Evolutionary conservation across 2,113 vertebrate genomes (phyloP).

Genomic region (Cynopterus brachyotis): DNA sequence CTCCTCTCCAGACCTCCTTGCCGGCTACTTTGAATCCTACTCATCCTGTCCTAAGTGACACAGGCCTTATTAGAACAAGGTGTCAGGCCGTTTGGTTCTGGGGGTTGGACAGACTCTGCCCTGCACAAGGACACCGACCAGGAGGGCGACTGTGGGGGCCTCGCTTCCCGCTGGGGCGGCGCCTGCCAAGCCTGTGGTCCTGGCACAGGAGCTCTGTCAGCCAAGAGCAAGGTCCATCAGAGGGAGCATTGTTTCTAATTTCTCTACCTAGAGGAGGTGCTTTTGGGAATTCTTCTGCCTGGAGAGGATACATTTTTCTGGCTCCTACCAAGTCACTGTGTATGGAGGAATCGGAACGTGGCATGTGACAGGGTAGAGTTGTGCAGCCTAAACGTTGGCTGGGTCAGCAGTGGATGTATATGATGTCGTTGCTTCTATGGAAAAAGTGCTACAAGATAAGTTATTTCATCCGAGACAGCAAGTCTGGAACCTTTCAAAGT

Average conservation of each 20-base stretch:
- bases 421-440: not conserved
- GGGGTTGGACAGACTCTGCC: not conserved
- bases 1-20: not conserved
- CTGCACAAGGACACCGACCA: not conserved
- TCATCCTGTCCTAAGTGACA: not conserved
- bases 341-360: not conserved
- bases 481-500: not conserved
- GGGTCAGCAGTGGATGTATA: not conserved
- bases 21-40: not conserved
- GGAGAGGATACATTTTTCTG: not conserved
- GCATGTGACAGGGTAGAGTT: not conserved
- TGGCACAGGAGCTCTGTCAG: not conserved
- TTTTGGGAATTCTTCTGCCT: not conserved
- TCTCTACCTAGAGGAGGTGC: not conserved
- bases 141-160: rapidly evolving
- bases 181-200: not conserved
- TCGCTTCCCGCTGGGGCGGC: rapidly evolving
- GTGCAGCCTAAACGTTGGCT: not conserved
- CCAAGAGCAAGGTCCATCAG: not conserved
- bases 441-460: not conserved
- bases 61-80: too few species aligned
- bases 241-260: not conserved
- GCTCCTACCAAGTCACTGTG: not conserved
- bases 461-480: not conserved
- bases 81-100: not conserved